A percentile compares a stretch with the other conserved stretches of the same genome.
phyloP scores from a whole-genome alignment of 2,888 invertebrate species.

The Brachyptera risi region DNA sequence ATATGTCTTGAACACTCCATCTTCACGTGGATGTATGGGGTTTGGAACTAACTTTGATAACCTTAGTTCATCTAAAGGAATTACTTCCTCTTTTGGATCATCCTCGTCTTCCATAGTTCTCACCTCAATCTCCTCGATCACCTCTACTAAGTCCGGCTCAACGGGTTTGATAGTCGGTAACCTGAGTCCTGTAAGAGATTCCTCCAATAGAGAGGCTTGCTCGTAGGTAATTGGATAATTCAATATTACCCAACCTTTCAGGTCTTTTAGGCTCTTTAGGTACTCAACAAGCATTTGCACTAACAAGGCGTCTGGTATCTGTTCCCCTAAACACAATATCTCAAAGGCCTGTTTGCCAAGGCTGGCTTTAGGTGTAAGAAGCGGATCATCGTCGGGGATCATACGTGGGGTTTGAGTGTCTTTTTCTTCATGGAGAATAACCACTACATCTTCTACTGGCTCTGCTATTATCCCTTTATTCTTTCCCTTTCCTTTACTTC shows the following conservation, averaged over 20 bases:
- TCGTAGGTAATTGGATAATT: conserved; percentile 58
- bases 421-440: conserved; percentile 41
- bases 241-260: conserved; percentile 58
- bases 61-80: conserved; percentile 43
- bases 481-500: conserved; percentile 37
- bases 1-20: conserved; percentile 50
- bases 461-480: conserved; percentile 38
- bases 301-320: conserved; percentile 52
- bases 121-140: conserved; percentile 37
- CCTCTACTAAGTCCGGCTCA: conserved; percentile 41
- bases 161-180: conserved; percentile 45
- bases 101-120: conserved; percentile 38
- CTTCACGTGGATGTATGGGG: conserved; percentile 46
- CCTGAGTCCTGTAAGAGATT: conserved; percentile 51
- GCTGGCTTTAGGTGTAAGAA: conserved; percentile 45
- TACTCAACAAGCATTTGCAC: conserved; percentile 59
- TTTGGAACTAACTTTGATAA: conserved; percentile 52
- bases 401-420: conserved; percentile 57
- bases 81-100: conserved; percentile 39
- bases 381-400: conserved; percentile 19
- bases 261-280: conserved; percentile 46
- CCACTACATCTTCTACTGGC: neutral
- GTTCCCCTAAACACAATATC: conserved; percentile 51
- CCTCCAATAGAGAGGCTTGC: conserved; percentile 58
- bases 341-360: conserved; percentile 56